A percentile compares a stretch with the other conserved stretches of the same genome.
phyloP scores from a whole-genome alignment of 2,888 invertebrate species.

The Cosmia trapezina region DNA sequence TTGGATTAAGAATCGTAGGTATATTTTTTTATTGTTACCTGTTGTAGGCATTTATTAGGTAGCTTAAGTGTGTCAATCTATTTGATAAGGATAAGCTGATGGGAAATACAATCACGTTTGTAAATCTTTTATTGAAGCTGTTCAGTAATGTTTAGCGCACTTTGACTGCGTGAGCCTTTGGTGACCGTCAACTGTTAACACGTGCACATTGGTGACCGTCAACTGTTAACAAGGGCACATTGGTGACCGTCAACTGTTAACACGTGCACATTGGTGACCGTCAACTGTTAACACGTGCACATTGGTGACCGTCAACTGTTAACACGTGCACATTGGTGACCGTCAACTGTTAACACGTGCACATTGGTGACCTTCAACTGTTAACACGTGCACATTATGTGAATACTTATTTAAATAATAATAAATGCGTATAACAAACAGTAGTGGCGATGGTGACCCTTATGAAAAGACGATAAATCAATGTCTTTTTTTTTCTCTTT shows the following conservation, averaged over 20 bases:
- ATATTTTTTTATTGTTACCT: not conserved
- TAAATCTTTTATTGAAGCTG: not conserved
- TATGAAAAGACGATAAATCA: too few relatives aligned
- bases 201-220: too few relatives aligned
- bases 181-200: not conserved
- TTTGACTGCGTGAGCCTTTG: too few relatives aligned
- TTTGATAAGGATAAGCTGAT: not conserved
- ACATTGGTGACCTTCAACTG: not conserved
- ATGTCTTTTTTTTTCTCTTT: too few relatives aligned
- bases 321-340: too few relatives aligned
- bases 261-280: too few relatives aligned
- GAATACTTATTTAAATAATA: not conserved
- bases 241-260: not conserved
- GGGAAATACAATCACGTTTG: conserved; percentile 1
- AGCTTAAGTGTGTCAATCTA: conserved; percentile 13
- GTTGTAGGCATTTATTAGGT: conserved; percentile 3
- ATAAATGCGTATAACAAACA: not conserved
- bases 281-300: not conserved
- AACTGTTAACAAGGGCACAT: not conserved
- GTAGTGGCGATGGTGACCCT: not conserved
- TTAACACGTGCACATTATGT: not conserved
- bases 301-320: not conserved
- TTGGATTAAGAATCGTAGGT: not conserved
- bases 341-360: not conserved
- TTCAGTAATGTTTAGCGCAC: not conserved